phyloP scores from a whole-genome alignment of 2,888 invertebrate genomes.

The Caenorhabditis doughertyi region DNA sequence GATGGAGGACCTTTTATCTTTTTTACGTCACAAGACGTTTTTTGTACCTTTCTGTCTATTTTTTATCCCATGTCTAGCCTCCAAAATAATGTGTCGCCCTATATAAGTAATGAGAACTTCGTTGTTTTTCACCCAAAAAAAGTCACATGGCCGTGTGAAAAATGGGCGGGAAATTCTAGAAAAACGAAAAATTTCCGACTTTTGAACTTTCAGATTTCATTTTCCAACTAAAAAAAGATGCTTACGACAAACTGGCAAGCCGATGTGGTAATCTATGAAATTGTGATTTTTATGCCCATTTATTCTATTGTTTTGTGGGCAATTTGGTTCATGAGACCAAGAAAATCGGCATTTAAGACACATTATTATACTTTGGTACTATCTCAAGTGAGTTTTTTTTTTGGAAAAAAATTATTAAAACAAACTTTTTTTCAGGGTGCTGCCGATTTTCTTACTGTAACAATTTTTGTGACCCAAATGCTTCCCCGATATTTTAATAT shows the following conservation, averaged over 20 bases:
- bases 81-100: no score
- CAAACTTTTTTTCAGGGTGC: constrained; percentile 39
- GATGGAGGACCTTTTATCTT: no score
- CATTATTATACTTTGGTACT: constrained; percentile 49
- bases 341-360: constrained; percentile 19
- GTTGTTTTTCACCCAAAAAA: no score
- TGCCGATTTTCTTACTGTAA: constrained; percentile 40
- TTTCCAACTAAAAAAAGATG: constrained; percentile 22
- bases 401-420: no score
- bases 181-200: neutral
- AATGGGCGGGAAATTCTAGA: no score
- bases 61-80: no score
- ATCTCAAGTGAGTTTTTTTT: constrained; percentile 47
- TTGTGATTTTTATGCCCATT: constrained; percentile 25
- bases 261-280: constrained; percentile 41
- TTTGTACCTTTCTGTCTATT: no score
- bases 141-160: no score
- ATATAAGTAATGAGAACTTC: no score
- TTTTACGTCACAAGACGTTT: no score
- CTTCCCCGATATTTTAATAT: constrained; percentile 36
- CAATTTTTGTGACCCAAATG: constrained; percentile 42
- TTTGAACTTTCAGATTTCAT: neutral
- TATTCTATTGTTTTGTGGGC: constrained; percentile 20
- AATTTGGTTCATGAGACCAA: constrained; percentile 24
- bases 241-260: constrained; percentile 52